Conservation (phyloP, 2,888 invertebrate genomes). For the Petrophora chlorosata region DNA sequence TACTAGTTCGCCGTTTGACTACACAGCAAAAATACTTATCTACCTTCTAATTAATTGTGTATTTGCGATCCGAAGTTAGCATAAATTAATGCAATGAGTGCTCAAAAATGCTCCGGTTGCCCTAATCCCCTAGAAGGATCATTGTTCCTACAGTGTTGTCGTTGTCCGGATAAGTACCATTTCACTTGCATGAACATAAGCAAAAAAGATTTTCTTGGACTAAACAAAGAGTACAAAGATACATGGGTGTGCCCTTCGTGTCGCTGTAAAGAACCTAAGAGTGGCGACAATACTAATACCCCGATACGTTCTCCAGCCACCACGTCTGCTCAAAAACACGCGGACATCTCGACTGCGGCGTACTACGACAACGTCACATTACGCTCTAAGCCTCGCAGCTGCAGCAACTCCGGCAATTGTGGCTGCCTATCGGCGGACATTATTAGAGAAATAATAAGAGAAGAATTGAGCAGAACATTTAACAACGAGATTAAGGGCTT, state of each 20-base stretch:
- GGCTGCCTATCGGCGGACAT: neutral
- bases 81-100: neutral
- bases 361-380: neutral
- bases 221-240: neutral
- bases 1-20: no score
- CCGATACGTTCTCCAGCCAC: neutral
- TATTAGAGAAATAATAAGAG: neutral
- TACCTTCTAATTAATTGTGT: no score
- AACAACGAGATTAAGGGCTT: no score
- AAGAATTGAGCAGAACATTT: no score
- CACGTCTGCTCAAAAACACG: neutral
- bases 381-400: neutral
- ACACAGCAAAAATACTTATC: no score
- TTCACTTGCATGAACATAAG: neutral
- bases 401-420: neutral
- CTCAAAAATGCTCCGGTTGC: neutral
- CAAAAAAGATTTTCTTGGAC: neutral
- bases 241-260: neutral
- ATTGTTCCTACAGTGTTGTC: neutral
- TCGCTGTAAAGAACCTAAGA: neutral
- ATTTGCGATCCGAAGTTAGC: no score
- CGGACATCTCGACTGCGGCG: neutral
- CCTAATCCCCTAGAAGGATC: neutral
- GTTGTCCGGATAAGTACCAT: neutral
- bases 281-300: neutral